These are phyloP conservation scores for Macrophya alboannulata DNA, from an alignment of 2,888 invertebrate species.

Conservation along the genomic window DNA sequence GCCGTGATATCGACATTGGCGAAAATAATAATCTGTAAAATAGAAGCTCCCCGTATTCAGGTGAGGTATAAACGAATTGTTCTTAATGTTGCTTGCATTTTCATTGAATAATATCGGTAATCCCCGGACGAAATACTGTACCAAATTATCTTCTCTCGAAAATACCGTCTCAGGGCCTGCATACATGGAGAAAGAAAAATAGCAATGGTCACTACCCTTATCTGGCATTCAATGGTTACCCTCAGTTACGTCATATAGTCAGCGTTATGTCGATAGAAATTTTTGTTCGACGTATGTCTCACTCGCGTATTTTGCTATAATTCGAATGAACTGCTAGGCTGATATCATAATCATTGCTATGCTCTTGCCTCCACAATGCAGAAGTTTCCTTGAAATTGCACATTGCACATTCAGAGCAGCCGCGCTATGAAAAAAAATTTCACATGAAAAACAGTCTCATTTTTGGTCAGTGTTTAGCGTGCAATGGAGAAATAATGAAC, in stretches of 20 bases:
- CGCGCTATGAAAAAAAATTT: too few species aligned
- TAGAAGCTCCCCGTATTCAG: slow-evolving; percentile 17
- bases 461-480: neutral
- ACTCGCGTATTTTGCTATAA: neutral
- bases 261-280: too few species aligned
- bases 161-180: neutral
- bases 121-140: neutral
- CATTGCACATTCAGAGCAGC: too few species aligned
- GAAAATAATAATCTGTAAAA: slow-evolving; percentile 58
- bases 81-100: neutral
- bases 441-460: neutral
- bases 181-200: neutral
- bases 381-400: neutral
- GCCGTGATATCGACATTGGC: neutral
- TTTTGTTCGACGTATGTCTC: neutral
- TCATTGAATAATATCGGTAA: neutral
- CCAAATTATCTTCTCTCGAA: neutral
- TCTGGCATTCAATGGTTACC: neutral
- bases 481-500: neutral
- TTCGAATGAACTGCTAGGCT: neutral
- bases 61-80: slow-evolving; percentile 27
- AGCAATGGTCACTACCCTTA: neutral
- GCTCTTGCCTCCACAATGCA: neutral
- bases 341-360: neutral
- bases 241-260: too few species aligned